Base-by-base conservation (phyloP, 2,113 vertebrate genomes). In the Antennarius striatus region DNA sequence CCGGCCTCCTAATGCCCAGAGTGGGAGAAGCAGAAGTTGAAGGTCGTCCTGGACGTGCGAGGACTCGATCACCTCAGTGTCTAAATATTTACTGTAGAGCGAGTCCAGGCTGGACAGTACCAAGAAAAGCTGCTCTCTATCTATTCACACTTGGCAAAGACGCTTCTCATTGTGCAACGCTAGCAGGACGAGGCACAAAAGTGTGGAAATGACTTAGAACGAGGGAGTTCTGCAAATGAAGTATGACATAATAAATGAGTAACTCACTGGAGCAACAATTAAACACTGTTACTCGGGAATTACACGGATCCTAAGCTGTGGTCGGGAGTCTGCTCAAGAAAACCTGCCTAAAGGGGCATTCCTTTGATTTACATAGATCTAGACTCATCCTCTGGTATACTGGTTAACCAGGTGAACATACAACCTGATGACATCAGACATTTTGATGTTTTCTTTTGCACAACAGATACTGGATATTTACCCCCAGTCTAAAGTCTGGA, bases 61-160 rank as follows among this genome's bases (percentile, higher is more conserved):
- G 70, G 60, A 74, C 68, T 60, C 55, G 45, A 52, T 81, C 63
- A 71, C 75, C 81, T 73, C 75, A 50, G 76, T 83, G 74, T 88
- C 83, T 79, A 90, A 92, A 92, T 91, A 92, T 91, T 92, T 91
- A 91, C 85, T 79, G 83, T 87, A 70, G 43, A 56, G 55, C 66
- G 56, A 80, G 86, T 81, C 84, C 80, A 59, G 79, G 63, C 64
- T 68, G 71, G 77, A 83, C 63, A 82, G 71, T 77, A 63, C 68
- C 11, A 60, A 75, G 80, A 74, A 80, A 77, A 75, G 63, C 71
- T 84, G 83, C 55, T 77, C 63, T 71, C 66, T 71, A 50, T 81
- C 78, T 60, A 49, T 71, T 69, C 64, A 65, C 69, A 60, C 72
- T 81, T 58, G 65, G 51, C 56, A 45, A n/a, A 54, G 52, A 56